Conservation (phyloP, 1,140 invertebrate genomes). For the Nilaparvata lugens region DNA sequence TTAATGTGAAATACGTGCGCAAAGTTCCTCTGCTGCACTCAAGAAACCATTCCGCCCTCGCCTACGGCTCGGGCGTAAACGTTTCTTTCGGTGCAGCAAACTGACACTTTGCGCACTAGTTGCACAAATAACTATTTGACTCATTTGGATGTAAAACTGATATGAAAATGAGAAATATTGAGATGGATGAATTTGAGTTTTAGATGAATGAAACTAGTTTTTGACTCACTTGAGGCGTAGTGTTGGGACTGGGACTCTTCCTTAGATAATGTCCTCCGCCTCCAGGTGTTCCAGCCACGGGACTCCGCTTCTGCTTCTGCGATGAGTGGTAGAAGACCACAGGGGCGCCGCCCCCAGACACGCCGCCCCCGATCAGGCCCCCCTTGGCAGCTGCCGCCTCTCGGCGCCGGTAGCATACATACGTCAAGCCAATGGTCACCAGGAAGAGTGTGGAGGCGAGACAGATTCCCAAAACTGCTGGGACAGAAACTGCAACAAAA, state of each 20-base stretch:
- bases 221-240: constrained; percentile 36
- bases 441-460: constrained; percentile 46
- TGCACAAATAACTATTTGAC: no score
- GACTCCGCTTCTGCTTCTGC: constrained; percentile 48
- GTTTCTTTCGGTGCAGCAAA: no score
- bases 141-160: no score
- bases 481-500: constrained; percentile 44
- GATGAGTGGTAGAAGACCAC: constrained; percentile 46
- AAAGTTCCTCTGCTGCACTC: no score
- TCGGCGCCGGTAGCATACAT: constrained; percentile 46
- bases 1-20: no score
- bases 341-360: constrained; percentile 34
- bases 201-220: no score
- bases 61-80: no score
- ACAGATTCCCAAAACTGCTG: constrained; percentile 51
- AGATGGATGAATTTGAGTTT: no score
- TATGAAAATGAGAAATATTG: no score
- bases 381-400: constrained; percentile 25
- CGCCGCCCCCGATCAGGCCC: constrained; percentile 31
- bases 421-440: constrained; percentile 46
- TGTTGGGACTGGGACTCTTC: constrained; percentile 69
- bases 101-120: no score
- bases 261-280: constrained; percentile 71
- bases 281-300: constrained; percentile 54
- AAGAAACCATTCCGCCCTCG: no score